Percentiles rank a stretch among this genome's conserved stretches.
phyloP scores from a whole-genome alignment of 2,888 invertebrate genomes.

The Pammene aurita region DNA sequence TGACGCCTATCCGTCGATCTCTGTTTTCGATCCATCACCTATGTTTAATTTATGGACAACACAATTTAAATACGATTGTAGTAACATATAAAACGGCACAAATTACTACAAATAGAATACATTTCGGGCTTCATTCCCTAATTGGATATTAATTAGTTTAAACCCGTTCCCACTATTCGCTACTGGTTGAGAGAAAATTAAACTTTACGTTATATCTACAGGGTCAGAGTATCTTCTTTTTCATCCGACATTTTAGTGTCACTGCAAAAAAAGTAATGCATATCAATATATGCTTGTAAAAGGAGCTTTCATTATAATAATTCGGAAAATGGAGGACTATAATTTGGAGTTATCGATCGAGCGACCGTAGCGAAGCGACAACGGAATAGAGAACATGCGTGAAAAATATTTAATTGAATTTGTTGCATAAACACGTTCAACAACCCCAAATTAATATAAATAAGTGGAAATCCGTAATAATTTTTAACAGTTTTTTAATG shows the following conservation, averaged over 20 bases:
- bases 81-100: conserved; percentile 11
- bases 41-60: conserved; percentile 25
- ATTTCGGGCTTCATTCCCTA: not conserved
- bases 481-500: too few species aligned
- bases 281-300: not conserved
- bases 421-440: too few species aligned
- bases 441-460: too few species aligned
- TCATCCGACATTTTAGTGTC: conserved; percentile 30
- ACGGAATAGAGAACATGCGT: too few species aligned
- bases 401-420: too few species aligned
- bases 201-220: conserved; percentile 29
- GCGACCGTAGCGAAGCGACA: too few species aligned
- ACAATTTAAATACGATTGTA: conserved; percentile 10
- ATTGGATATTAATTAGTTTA: not conserved
- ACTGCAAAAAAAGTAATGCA: conserved; percentile 29
- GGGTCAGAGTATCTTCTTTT: conserved; percentile 30
- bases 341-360: too few species aligned
- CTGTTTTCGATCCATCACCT: not conserved
- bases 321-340: too few species aligned
- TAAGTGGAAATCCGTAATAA: too few species aligned
- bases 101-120: not conserved
- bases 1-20: too few species aligned
- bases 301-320: not conserved
- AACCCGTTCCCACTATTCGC: conserved; percentile 23
- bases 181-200: conserved; percentile 14